Conservation (phyloP, 2,113 vertebrate genomes). For the Gorsachius goisagi region DNA sequence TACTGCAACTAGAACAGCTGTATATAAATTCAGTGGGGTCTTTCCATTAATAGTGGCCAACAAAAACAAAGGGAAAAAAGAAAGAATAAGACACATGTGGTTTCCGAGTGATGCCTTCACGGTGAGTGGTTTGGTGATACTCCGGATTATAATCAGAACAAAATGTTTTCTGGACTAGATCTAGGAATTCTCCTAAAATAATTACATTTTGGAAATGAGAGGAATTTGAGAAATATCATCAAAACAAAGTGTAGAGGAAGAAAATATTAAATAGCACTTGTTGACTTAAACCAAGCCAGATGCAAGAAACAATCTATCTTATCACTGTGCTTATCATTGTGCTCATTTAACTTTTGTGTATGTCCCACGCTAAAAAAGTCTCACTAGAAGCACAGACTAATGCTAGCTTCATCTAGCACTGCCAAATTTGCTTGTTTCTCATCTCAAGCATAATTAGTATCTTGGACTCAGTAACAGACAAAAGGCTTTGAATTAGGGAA, state of each 20-base stretch:
- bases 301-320: background rate
- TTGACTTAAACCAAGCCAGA: background rate
- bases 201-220: background rate
- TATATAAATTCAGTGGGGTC: background rate
- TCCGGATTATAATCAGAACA: background rate
- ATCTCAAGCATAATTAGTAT: slow-evolving; percentile 31
- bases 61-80: background rate
- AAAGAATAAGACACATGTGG: background rate
- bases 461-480: slow-evolving; percentile 16
- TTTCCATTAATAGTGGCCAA: background rate
- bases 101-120: background rate
- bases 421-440: slow-evolving; percentile 42
- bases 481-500: slow-evolving; percentile 37
- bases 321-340: background rate
- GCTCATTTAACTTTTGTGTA: background rate
- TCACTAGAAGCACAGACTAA: background rate
- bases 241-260: background rate
- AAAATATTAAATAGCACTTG: background rate
- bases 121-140: background rate
- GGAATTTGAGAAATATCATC: background rate
- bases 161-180: background rate
- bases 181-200: background rate
- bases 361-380: background rate
- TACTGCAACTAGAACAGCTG: background rate
- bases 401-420: background rate